These are phyloP conservation scores for Tragelaphus oryx DNA, from an alignment of 2,797 vertebrate genomes.

Conservation along the genomic window DNA sequence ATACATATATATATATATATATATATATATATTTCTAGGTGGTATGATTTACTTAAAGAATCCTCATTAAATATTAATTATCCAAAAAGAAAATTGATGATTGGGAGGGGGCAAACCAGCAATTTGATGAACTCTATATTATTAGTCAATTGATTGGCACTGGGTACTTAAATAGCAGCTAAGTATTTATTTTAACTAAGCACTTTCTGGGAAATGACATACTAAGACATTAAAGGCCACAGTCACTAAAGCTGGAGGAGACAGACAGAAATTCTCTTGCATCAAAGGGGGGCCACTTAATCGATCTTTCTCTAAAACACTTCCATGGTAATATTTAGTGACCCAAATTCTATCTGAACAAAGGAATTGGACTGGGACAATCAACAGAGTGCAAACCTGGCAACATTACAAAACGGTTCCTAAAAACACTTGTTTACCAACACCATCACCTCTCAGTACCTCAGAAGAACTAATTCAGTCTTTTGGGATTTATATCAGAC, in stretches of 20 bases:
- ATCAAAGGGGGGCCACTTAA: slow-evolving; percentile 40
- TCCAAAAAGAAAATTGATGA: slow-evolving; percentile 32
- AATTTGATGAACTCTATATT: slow-evolving; percentile 8
- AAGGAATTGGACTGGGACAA: background rate
- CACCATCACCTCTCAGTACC: background rate
- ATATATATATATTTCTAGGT: background rate
- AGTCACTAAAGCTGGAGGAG: slow-evolving; percentile 34
- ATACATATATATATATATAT: background rate
- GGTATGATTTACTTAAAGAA: slow-evolving; percentile 3
- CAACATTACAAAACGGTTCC: background rate
- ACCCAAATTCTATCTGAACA: slow-evolving; percentile 23
- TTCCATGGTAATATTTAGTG: background rate
- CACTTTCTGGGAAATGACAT: slow-evolving; percentile 58
- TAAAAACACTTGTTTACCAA: background rate
- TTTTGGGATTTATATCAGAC: background rate
- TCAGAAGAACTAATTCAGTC: background rate
- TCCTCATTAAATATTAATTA: slow-evolving; percentile 37
- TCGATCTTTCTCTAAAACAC: slow-evolving; percentile 37
- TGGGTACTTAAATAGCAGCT: slow-evolving; percentile 34
- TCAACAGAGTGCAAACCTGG: background rate
- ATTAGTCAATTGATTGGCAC: slow-evolving; percentile 6
- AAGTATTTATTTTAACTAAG: slow-evolving; percentile 39
- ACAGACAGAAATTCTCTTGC: slow-evolving; percentile 39
- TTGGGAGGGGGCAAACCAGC: background rate
- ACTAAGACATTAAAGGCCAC: slow-evolving; percentile 26